These are phyloP conservation scores for Australoheros scitulus DNA, from an alignment of 2,113 vertebrate genomes.

Conservation along the genomic window DNA sequence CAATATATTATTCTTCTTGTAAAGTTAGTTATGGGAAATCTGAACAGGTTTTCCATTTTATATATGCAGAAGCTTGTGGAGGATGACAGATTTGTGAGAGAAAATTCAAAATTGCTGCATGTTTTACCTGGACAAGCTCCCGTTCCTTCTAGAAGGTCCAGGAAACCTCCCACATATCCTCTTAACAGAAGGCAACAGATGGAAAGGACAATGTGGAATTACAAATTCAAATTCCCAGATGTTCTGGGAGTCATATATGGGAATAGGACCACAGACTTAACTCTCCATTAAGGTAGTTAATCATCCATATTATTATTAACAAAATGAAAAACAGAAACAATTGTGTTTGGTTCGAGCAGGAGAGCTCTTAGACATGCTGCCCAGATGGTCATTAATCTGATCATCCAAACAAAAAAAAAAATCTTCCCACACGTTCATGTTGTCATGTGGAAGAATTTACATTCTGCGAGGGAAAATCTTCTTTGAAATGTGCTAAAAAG, in stretches of 20 bases:
- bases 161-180: conserved; percentile 63
- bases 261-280: conserved; percentile 49
- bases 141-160: conserved; percentile 56
- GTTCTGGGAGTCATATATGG: conserved; percentile 41
- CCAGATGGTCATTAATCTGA: conserved; percentile 57
- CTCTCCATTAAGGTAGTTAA: conserved; percentile 56
- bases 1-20: conserved; percentile 22
- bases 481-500: not conserved
- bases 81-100: conserved; percentile 42
- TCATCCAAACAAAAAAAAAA: conserved; percentile 34
- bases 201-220: conserved; percentile 61
- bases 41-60: conserved; percentile 47
- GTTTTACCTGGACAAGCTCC: conserved; percentile 70
- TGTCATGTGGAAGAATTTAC: conserved; percentile 13
- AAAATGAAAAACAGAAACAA: conserved; percentile 48
- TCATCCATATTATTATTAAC: conserved; percentile 55
- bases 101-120: conserved; percentile 57
- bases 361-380: not conserved
- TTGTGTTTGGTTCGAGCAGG: conserved; percentile 30
- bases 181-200: conserved; percentile 56
- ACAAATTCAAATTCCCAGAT: conserved; percentile 53
- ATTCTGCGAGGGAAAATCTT: not conserved
- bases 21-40: conserved; percentile 49
- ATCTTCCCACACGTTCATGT: conserved; percentile 21
- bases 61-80: conserved; percentile 36